These are phyloP conservation scores for Achroia grisella DNA, from an alignment of 1,140 invertebrate genomes.

Conservation along the genomic window DNA sequence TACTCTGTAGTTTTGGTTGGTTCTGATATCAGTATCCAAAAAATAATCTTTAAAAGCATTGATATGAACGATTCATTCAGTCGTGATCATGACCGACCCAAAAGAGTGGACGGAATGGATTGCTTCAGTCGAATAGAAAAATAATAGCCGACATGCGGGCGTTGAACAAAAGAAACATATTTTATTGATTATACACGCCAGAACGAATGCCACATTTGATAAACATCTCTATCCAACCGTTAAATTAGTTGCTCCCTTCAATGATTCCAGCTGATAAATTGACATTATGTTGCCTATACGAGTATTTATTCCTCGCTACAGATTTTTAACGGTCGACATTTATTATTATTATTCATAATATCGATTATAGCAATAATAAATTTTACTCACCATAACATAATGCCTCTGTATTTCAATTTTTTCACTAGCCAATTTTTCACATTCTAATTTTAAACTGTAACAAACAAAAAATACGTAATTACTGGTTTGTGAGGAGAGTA, in stretches of 20 bases:
- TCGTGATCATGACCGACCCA: too few species aligned
- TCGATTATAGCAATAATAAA: neutral
- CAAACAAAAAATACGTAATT: conserved; percentile 31
- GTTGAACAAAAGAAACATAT: conserved; percentile 33
- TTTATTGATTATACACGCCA: conserved; percentile 38
- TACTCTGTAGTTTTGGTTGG: too few species aligned
- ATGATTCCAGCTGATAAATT: conserved; percentile 7
- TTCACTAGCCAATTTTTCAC: conserved; percentile 95
- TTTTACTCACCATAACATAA: conserved; percentile 93
- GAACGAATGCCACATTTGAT: conserved; percentile 29
- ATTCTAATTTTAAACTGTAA: conserved; percentile 88
- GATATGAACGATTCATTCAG: too few species aligned
- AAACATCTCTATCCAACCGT: conserved; percentile 32
- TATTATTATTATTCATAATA: too few species aligned
- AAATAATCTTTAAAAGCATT: neutral
- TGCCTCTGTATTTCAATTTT: conserved; percentile 98
- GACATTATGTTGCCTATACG: neutral
- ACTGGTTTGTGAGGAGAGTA: neutral
- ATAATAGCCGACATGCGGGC: conserved; percentile 37
- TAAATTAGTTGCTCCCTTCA: conserved; percentile 18
- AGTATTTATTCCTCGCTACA: neutral
- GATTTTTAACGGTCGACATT: too few species aligned
- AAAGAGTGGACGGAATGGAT: conserved; percentile 6
- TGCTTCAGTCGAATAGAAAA: conserved; percentile 6
- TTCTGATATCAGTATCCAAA: too few species aligned